Base-by-base conservation (phyloP, 2,113 vertebrate species). In the Aramus guarauna region DNA sequence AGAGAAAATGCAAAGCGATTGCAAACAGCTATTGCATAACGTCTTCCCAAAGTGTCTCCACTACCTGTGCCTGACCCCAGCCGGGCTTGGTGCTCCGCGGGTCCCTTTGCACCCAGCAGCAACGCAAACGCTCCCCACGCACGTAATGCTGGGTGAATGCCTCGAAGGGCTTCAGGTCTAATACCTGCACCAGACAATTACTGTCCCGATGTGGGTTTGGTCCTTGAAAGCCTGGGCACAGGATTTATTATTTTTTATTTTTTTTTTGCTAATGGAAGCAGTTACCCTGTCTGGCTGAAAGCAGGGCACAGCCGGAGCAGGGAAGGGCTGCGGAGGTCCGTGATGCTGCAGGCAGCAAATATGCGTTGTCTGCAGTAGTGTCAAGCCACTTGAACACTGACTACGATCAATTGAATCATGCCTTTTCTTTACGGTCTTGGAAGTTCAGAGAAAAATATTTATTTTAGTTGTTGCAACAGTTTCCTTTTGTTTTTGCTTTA, bases 401-500 rank as follows among this genome's bases (percentile, higher is more conserved):
- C 48, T 36, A 2, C 58, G 53, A 17, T 9, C 45, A 10, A 16
- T 6, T 9, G 22, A 73, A 11, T 45, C 19, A 2, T 69, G 63
- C 4, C 45, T 56, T 60, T 64, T 32, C 83, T 87, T 78, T 59
- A 16, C 83, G 3, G 88, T 73, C 82, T 90, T 88, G 88, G 85
- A 93, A 80, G 73, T 85, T 95, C 72, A 71, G 88, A 86, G 68
- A 41, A 73, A 96, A 92, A 85, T 37, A 63, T 83, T 93, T 93
- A 37, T 92, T 94, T 94, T 66, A 62, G 69, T n/a, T 1, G 0
- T 73, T 85, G 64, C 15, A 24, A 81, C 64, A 63, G 77, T 73
- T 96, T 24, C 86, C 79, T 89, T 94, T 91, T 94, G 83, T 89
- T 94, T 97, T 56, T 69, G 52, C 64, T 91, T 76, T 50, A 13